Evolutionary conservation across 2,797 vertebrate species (phyloP), one percentile per base, ranked within the genome.

Genomic region (Siniperca obscura): DNA sequence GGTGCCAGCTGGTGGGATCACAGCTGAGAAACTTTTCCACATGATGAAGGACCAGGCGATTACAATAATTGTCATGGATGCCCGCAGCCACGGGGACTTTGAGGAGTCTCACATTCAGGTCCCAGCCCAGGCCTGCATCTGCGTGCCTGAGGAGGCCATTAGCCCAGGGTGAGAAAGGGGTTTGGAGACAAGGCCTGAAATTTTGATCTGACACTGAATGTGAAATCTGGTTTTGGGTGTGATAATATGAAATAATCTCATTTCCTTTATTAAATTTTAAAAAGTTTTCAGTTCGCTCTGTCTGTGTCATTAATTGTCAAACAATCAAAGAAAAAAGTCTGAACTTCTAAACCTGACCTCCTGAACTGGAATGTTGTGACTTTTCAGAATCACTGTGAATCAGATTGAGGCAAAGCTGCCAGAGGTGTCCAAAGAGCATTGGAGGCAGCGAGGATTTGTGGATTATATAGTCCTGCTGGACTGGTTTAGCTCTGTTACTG

Each of bases 381-480:
- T 70, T 84, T 84, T 70, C 93, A 99, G 98, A 94, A 96, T 96
- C 90, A 99, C 97, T 82, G 96, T 98, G 82, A 97, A 83, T 88
- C 95, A 96, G 94, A 99, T 99, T 86, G 98, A 98, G 93, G 89
- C 92, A 69, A 96, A 97, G 82, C 96, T 99, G 11, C 98, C 98
- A 1, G 96, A 96, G 22, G 91, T 82, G 66, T 98, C 98, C 66
- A 97, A 93, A 94, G 95, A 96, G 19, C 87, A 90, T 0, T 99
- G 98, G 98, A 96, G 93, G 83, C 95, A 85, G 53, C 94, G 98
- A 19, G 97, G 96, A 17, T 94, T 94, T 74, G 96, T 96, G 73
- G 97, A 98, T 90, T 99, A 98, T 60, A 94, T 99, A 72, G 69
- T 99, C 66, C 93, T 99, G 76, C 93, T 99, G 40, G 98, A 99